A percentile compares a stretch with the other conserved stretches of the same genome.
These are phyloP conservation scores for Drosophila paranaensis DNA, from an alignment of 2,888 invertebrate genomes.

Conservation along the genomic window DNA sequence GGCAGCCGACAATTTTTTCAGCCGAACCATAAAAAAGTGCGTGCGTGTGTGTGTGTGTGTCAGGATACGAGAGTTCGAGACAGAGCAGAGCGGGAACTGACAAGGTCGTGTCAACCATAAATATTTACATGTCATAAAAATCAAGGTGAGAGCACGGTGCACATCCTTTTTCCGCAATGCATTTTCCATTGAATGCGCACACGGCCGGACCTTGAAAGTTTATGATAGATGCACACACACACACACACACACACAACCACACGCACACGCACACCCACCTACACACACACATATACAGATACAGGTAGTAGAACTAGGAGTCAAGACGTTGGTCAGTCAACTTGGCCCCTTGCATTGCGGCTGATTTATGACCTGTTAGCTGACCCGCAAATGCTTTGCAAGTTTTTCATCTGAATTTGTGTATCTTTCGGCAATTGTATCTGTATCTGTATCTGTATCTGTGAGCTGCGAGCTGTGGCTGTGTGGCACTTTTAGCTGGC, in stretches of 20 bases:
- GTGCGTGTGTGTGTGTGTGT: constrained; percentile 10
- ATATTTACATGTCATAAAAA: constrained; percentile 78
- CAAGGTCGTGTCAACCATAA: constrained; percentile 78
- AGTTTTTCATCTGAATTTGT: constrained; percentile 70
- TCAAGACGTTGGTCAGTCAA: constrained; percentile 67
- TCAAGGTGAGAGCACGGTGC: constrained; percentile 64
- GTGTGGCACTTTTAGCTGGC: constrained; percentile 37
- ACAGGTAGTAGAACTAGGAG: constrained; percentile 45
- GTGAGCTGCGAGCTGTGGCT: constrained; percentile 29
- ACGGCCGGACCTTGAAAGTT: constrained; percentile 63
- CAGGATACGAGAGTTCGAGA: constrained; percentile 29
- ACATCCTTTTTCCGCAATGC: constrained; percentile 77
- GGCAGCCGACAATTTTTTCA: constrained; percentile 42
- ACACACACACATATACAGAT: neutral
- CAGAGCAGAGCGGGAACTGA: constrained; percentile 32
- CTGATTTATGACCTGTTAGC: constrained; percentile 74
- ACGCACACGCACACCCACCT: neutral
- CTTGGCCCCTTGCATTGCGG: constrained; percentile 39
- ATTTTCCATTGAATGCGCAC: constrained; percentile 70
- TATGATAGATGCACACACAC: constrained; percentile 47
- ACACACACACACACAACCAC: neutral
- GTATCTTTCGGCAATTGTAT: constrained; percentile 34
- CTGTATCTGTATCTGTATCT: constrained; percentile 37
- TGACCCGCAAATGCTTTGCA: constrained; percentile 42
- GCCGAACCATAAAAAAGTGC: constrained; percentile 66